Percentiles rank a stretch among this genome's conserved stretches.
These are phyloP conservation scores for Metallyticus violacea DNA, from an alignment of 2,888 invertebrate species.

Conservation along the genomic window DNA sequence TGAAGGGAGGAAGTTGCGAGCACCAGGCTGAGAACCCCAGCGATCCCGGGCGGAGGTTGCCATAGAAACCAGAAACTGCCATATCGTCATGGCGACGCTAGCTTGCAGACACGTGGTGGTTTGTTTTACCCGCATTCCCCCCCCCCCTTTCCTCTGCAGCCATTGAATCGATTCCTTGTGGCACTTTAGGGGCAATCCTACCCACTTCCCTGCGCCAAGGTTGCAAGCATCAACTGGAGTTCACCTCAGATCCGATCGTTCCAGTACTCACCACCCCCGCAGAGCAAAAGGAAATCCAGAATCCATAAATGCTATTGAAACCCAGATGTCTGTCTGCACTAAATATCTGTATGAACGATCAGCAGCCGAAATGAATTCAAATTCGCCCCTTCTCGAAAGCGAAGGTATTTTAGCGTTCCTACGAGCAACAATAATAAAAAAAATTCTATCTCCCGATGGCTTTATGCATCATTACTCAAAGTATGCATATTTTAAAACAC, in stretches of 20 bases:
- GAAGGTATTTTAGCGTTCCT: no score
- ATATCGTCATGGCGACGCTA: neutral
- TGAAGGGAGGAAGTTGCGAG: neutral
- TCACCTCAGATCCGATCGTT: neutral
- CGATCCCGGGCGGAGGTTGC: neutral
- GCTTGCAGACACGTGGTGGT: neutral
- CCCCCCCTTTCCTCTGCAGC: neutral
- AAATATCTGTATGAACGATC: no score
- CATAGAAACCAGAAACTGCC: constrained; percentile 3
- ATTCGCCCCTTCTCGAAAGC: no score
- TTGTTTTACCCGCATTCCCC: neutral
- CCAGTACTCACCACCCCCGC: neutral
- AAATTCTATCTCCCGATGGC: no score
- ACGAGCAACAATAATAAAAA: no score
- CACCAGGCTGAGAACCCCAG: neutral
- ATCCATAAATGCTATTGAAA: no score
- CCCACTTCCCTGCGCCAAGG: neutral
- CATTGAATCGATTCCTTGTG: neutral
- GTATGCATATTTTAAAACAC: no score
- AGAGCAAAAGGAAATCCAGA: no score
- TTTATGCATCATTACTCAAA: no score
- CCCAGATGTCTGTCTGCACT: no score
- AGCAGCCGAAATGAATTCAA: no score
- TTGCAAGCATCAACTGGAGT: neutral
- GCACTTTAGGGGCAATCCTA: neutral